Evolutionary conservation across 2,113 vertebrate species (phyloP), one percentile per base, ranked within the genome.

Genomic region (Sialia sialis): DNA sequence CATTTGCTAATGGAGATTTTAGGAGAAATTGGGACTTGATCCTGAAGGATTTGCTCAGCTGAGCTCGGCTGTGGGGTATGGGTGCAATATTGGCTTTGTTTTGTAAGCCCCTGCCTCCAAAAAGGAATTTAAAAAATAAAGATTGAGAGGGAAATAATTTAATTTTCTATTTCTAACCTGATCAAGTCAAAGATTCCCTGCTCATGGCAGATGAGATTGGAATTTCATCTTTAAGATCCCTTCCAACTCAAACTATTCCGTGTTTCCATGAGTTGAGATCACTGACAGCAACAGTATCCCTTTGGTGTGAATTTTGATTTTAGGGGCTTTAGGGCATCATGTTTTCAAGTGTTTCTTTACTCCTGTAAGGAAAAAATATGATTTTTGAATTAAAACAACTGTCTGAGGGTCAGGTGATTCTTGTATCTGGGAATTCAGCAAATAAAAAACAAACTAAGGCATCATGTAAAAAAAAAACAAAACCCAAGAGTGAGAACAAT

Each of bases 271-370:
- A 41, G 12, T 13, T 2, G 16, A 15, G 44, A 54, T 23, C 4
- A 11, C 7, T 26, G 7, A 4, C 6, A 46, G 11, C 12, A 38
- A 4, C 8, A 54, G 2, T 18, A 46, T 49, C 6, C 3, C 3
- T 67, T 81, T 38, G 17, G 16, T 63, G 38, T 18, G 6, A 49
- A n/a, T 74, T 70, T 27, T 52, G 14, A 43, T 81, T 89, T 62
- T 30, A 49, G 4, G 22, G 16, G 3, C 18, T 76, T 41, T 21
- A 54, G 16, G 44, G 16, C 23, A 55, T 43, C 11, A 2, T 2
- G 2, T 48, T 43, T 77, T 43, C 4, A 15, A 74, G 8, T 7
- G 5, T 38, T 51, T 60, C 27, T 70, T 90, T 44, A 43, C 4
- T 63, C 12, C 8, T 78, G 9, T 10, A 39, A 90, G 22, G 38